phyloP scores from a whole-genome alignment of 2,113 vertebrate genomes.

The Limanda limanda region DNA sequence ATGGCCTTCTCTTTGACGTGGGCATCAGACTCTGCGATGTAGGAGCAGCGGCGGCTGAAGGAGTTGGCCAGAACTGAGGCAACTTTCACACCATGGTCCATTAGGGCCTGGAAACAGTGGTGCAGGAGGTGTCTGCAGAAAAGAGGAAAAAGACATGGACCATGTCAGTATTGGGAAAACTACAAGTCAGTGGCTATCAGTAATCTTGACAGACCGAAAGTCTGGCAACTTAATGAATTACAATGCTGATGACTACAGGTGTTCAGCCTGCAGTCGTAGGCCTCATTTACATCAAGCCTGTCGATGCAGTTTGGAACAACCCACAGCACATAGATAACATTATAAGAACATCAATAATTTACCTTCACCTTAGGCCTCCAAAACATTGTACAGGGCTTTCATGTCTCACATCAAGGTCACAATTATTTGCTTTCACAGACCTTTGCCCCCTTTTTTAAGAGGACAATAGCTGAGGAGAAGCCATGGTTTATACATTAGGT shows the following conservation, averaged over 20 bases:
- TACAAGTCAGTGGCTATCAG: not conserved
- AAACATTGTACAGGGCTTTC: not conserved
- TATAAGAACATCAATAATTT: not conserved
- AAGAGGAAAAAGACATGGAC: conserved; percentile 13
- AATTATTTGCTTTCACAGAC: not conserved
- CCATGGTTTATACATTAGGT: too few species aligned
- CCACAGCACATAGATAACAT: not conserved
- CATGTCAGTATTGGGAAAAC: not conserved
- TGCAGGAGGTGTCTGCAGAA: conserved; percentile 93
- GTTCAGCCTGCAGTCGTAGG: not conserved
- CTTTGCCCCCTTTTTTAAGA: not conserved
- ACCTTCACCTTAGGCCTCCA: not conserved
- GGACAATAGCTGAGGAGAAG: too few species aligned
- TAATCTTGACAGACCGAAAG: not conserved
- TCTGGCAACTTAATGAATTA: not conserved
- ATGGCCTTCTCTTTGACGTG: conserved; percentile 98
- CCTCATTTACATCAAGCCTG: not conserved
- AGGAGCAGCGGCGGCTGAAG: conserved; percentile 97
- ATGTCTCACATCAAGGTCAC: not conserved
- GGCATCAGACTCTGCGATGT: conserved; percentile 95
- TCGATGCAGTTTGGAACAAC: not conserved
- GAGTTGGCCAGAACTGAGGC: conserved; percentile 97
- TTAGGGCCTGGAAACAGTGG: conserved; percentile 98
- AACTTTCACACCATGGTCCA: conserved; percentile 99
- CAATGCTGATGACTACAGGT: not conserved